Conservation (phyloP, 2,888 invertebrate species). For the Crioceris asparagi region DNA sequence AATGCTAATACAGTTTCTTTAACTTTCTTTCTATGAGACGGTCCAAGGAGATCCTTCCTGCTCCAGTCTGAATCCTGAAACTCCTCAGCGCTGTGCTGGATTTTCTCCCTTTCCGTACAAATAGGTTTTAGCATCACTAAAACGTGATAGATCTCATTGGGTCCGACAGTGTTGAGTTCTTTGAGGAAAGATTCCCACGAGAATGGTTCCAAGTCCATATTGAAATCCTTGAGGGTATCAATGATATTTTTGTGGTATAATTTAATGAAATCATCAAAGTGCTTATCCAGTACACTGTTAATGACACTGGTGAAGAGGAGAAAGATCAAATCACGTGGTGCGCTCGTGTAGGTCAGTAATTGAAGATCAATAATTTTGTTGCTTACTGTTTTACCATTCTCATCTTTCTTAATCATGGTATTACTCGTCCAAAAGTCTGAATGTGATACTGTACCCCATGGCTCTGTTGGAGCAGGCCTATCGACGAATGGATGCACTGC, state of each 20-base stretch:
- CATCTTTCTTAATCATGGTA: slow-evolving; percentile 43
- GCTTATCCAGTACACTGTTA: slow-evolving; percentile 35
- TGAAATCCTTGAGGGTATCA: slow-evolving; percentile 33
- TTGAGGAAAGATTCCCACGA: slow-evolving; percentile 37
- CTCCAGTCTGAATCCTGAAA: slow-evolving; percentile 35
- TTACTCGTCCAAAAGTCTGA: slow-evolving; percentile 53
- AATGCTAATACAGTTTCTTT: slow-evolving; percentile 31
- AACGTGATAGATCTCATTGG: slow-evolving; percentile 39
- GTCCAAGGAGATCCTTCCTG: slow-evolving; percentile 31
- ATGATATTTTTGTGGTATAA: slow-evolving; percentile 44
- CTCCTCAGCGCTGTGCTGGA: slow-evolving; percentile 38
- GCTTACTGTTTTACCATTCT: slow-evolving; percentile 36
- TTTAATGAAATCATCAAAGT: slow-evolving; percentile 41
- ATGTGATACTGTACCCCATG: slow-evolving; percentile 45
- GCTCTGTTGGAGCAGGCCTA: slow-evolving; percentile 32
- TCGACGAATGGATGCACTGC: slow-evolving; percentile 18
- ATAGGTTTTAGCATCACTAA: slow-evolving; percentile 42
- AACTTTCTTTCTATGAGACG: slow-evolving; percentile 32
- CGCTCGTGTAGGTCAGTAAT: slow-evolving; percentile 42
- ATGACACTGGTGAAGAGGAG: slow-evolving; percentile 45
- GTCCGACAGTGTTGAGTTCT: slow-evolving; percentile 38
- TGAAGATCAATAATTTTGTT: slow-evolving; percentile 52
- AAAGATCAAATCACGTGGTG: slow-evolving; percentile 45
- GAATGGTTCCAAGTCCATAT: slow-evolving; percentile 31
- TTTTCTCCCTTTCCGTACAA: slow-evolving; percentile 38